Percentiles rank a stretch among this genome's conserved stretches.
These are phyloP conservation scores for Chrysaora quinquecirrha DNA, from an alignment of 30 jellyfish, hydroid and myxozoan species.

Conservation along the genomic window DNA sequence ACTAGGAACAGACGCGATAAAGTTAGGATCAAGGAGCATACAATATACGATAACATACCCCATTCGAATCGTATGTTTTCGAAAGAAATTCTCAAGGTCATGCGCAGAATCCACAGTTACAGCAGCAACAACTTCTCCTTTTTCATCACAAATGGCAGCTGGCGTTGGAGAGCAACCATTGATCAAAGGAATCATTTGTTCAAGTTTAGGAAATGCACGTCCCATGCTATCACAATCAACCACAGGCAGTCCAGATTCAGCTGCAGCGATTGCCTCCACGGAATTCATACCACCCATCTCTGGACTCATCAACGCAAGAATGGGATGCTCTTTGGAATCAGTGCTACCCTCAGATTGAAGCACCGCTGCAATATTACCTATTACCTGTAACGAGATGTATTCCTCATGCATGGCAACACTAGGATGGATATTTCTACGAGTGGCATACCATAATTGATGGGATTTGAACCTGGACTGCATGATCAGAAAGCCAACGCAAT, in stretches of 20 bases:
- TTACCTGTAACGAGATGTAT: no score
- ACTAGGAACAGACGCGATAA: no score
- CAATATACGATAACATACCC: slow-evolving; percentile 76
- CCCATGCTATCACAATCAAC: slow-evolving; percentile 87
- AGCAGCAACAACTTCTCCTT: slow-evolving; percentile 42
- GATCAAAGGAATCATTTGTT: slow-evolving; percentile 57
- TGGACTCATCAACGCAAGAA: slow-evolving; percentile 48
- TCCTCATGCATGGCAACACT: no score
- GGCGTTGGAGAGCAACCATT: slow-evolving; percentile 56
- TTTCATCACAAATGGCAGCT: slow-evolving; percentile 50
- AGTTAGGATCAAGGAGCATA: no score
- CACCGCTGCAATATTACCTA: not conserved
- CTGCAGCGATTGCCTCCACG: slow-evolving; percentile 54
- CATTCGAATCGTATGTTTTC: slow-evolving; percentile 38
- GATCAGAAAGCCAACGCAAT: no score
- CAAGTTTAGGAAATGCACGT: slow-evolving; percentile 76
- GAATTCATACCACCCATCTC: slow-evolving; percentile 83
- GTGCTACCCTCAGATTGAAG: not conserved
- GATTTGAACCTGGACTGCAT: no score
- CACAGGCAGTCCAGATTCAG: slow-evolving; percentile 72
- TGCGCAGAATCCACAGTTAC: slow-evolving; percentile 31
- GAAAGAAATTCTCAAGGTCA: slow-evolving; percentile 57
- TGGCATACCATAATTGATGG: no score
- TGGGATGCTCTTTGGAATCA: not conserved
- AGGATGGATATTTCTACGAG: no score